A percentile compares a stretch with the other conserved stretches of the same genome.
phyloP scores from a whole-genome alignment of 1,140 invertebrate genomes.

The Theocolax elegans region DNA sequence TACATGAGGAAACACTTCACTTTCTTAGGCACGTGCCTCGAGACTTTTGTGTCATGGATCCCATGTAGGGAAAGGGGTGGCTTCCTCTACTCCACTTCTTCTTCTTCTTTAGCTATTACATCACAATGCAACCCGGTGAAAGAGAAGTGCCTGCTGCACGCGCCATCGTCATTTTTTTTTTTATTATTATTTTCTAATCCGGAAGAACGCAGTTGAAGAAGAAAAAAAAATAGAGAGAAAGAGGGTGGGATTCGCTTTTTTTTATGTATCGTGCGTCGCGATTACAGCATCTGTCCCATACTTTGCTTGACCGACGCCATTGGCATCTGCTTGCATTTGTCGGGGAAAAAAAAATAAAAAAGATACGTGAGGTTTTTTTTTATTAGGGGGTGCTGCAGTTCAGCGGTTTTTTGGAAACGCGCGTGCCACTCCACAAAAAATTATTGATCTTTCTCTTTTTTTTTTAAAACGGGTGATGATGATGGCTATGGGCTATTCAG shows the following conservation, averaged over 20 bases:
- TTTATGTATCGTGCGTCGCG: background rate
- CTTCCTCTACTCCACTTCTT: background rate
- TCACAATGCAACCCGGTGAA: background rate
- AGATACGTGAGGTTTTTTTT: no score
- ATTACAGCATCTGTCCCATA: conserved; percentile 39
- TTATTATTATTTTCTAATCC: conserved; percentile 1
- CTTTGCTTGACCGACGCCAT: background rate
- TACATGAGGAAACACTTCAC: background rate
- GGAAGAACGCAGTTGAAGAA: background rate
- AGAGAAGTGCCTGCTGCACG: conserved; percentile 16
- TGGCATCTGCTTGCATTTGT: conserved; percentile 5
- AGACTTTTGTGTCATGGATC: background rate
- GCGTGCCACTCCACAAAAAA: background rate
- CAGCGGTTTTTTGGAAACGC: background rate
- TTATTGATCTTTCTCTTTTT: no score
- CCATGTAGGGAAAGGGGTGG: background rate
- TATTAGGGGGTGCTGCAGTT: background rate
- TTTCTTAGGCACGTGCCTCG: background rate
- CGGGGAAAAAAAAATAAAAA: no score
- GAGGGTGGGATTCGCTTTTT: no score
- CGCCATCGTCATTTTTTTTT: conserved; percentile 8
- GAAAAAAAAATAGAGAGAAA: conserved; percentile 9
- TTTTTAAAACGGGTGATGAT: no score
- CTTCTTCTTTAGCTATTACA: conserved; percentile 1
- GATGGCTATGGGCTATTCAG: no score